phyloP scores from a whole-genome alignment of 2,113 vertebrate species.

The Irena cyanogastra region DNA sequence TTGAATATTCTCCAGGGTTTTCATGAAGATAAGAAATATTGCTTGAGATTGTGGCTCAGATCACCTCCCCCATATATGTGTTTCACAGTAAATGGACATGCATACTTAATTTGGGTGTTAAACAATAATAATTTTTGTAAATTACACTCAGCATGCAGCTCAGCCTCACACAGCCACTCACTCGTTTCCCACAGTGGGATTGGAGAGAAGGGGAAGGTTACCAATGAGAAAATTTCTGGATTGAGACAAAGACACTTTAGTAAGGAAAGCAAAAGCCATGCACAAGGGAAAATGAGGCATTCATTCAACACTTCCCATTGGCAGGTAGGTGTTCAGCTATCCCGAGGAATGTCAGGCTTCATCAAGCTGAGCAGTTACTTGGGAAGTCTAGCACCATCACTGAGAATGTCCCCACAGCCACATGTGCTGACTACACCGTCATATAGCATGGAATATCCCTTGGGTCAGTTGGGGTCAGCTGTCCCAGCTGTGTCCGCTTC shows the following conservation, averaged over 20 bases:
- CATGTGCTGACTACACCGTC: too few relatives aligned
- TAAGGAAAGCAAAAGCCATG: not conserved
- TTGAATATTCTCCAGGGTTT: not conserved
- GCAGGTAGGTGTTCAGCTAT: not conserved
- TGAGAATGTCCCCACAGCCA: accelerated
- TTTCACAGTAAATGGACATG: not conserved
- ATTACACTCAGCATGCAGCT: not conserved
- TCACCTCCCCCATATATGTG: not conserved
- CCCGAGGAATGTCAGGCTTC: not conserved
- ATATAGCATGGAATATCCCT: not conserved
- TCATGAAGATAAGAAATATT: not conserved
- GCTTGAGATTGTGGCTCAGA: not conserved
- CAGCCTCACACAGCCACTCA: not conserved
- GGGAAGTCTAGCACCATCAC: not conserved
- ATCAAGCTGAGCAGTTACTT: too few relatives aligned
- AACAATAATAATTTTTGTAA: not conserved
- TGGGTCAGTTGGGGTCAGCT: not conserved
- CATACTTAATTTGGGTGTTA: not conserved
- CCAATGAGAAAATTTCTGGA: not conserved
- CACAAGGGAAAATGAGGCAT: not conserved
- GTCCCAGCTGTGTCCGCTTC: not conserved
- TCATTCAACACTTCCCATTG: not conserved
- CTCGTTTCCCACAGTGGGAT: not conserved
- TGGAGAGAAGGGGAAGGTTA: not conserved
- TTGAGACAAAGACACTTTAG: not conserved